Evolutionary conservation across 2,797 vertebrate species (phyloP), one percentile per base, ranked within the genome.

Genomic region (Buceros bicornis): DNA sequence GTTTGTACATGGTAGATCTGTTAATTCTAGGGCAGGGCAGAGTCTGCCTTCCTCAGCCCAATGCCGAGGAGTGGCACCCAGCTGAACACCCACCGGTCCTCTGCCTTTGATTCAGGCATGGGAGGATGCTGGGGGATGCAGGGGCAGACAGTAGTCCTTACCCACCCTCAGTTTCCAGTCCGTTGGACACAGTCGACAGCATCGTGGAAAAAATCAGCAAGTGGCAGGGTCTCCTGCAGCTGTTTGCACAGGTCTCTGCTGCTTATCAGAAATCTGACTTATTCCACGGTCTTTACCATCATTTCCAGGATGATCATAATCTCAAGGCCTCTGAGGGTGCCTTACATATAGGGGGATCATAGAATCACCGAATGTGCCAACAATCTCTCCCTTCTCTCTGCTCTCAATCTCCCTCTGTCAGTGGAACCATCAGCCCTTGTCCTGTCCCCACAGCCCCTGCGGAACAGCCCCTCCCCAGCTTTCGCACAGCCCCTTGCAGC

Each of bases 121-220:
- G 45, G 37, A 53, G 51, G 47, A 6, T n/a, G 50, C 70, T 33
- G 56, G 22, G 42, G 45, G 62, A 15, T 11, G 16, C 47, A 18
- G 78, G 50, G 47, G 14, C n/a, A 24, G 70, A 4, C 24, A 7
- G 14, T 1, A 21, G 11, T 33, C 51, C 69, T 42, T 24, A 15
- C 57, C 47, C 37, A 18, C 16, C 47, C 28, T 13, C 24, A 1
- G 25, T 4, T 66, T 47, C 45, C 81, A 26, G 29, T 9, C 22
- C 4, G 42, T 2, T 5, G 11, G 42, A 50, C 8, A 5, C 22
- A 12, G 26, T 14, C 1, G 1, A 26, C 19, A 13, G 29, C 42
- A 16, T 13, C 48, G 24, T 29, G 22, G 69, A 2, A 51, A 31
- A 69, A 56, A 4, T 0, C 31, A 57, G 31, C 64, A 33, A 26